Conservation (phyloP, 2,797 vertebrate species). For the Micrastur ruficollis region DNA sequence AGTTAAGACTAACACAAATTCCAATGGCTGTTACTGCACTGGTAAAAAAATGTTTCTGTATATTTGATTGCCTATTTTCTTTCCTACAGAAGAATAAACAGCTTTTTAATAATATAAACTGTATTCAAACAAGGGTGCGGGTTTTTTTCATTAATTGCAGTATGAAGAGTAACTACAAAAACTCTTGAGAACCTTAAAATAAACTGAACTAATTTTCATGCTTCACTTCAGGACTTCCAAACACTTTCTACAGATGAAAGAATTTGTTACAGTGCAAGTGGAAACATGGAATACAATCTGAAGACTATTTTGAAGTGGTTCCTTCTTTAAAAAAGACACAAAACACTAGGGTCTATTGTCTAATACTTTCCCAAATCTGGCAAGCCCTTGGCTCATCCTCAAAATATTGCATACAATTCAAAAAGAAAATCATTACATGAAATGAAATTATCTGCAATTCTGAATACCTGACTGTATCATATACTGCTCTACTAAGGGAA, state of each 20-base stretch:
- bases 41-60: not conserved
- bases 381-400: not conserved
- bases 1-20: not conserved
- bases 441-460: not conserved
- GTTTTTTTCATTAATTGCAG: not conserved
- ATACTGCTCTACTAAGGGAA: not conserved
- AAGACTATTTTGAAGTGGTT: not conserved
- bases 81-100: not conserved
- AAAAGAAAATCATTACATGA: not conserved
- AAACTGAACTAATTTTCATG: not conserved
- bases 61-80: not conserved
- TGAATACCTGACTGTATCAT: not conserved
- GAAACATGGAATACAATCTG: not conserved
- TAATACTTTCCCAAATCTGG: not conserved
- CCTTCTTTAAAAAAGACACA: not conserved
- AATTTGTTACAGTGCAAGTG: not conserved
- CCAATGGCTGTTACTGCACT: not conserved
- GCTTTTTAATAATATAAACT: not conserved
- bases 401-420: not conserved
- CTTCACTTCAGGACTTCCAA: not conserved
- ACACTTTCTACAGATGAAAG: not conserved
- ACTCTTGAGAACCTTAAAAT: not conserved
- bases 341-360: not conserved
- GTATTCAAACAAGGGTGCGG: not conserved
- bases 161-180: not conserved